Base-by-base conservation (phyloP, 92 coral and sea anemone species). In the Palythoa caribaeorum region DNA sequence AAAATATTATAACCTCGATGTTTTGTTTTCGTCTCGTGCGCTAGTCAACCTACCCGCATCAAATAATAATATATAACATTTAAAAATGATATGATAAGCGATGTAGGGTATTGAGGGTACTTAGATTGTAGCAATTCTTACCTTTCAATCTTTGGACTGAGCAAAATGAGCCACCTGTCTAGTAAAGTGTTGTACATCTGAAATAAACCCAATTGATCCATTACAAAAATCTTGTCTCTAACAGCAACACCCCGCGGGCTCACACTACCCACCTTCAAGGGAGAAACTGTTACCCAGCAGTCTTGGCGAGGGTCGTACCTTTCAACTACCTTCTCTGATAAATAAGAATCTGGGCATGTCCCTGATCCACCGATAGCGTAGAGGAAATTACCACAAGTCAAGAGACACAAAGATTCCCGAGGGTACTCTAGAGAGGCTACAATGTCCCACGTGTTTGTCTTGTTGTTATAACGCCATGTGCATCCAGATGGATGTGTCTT, bases 341-440 rank as follows among this genome's bases (percentile, higher is more conserved):
- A 78, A 20, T 6, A 3, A 28, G 1, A 47, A n/a, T 15, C 83
- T 13, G 36, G 71, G 2, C 35, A 17, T 47, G 44, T 10, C 3
- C 52, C 83, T 4, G 51, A 78, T 54, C 83, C 83, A 38, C 83
- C 83, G n/a, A 78, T 53, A 54, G 83, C 83, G 57, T 78, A 78
- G 48, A 55, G 70, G 3, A 53, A 78, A 17, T 62, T 44, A 10
- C 80, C 80, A 20, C 65, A 76, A 15, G 80, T n/a, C 28, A 78
- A 14, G 16, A 78, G 83, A 38, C 68, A 78, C 65, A 28, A 35
- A 35, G 51, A 78, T 9, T 38, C 17, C 6, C 83, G 70, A 78
- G 83, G 83, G 68, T 35, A 57, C 51, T 19, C 48, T 2, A 57
- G 70, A 39, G 83, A n/a, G 19, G 83, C 83, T 52, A 78, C 83